Evolutionary conservation across 2,888 invertebrate species (phyloP), one percentile per base, ranked within the genome.

Genomic region (Selenia dentaria): DNA sequence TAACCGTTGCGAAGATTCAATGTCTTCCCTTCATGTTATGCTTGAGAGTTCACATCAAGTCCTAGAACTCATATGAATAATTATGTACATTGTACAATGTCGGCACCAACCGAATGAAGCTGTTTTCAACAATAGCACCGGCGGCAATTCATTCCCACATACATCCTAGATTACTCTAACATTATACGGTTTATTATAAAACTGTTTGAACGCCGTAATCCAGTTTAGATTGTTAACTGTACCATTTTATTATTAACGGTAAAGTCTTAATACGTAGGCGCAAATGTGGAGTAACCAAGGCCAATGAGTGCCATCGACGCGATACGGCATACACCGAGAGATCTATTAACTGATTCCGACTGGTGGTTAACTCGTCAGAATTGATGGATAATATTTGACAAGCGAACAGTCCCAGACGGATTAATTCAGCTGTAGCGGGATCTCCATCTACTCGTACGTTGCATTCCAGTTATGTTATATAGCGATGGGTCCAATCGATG

Each of bases 111-210:
- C 39, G 47, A 10, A 37, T 41, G 29, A 35, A 36, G 22, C 45
- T 33, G 9, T 38, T 13, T 1, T 11, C 22, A 62, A 67, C 66
- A 66, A 67, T 65, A 48, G 62, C 45, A 40, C 31, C 29, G 44
- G 3, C 48, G 29, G 42, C 49, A 44, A 46, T 49, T 28, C 51
- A 49, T 76, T 78, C 78, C 67, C 79, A 77, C 78, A 71, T 48
- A 47, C 64, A 62, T 65, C 64, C 54, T 56, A 65, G 57, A 60
- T 60, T 64, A 71, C 63, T 66, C 64, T 57, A 71, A 64, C 69
- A 74, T 51, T 67, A 74, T 64, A 72, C 62, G 54, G 60, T 67
- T 66, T 69, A 70, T 71, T 66, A 72, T 70, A 66, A 67, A 68
- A 68, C 65, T 64, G 62, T 62, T 67, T 55, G 48, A 57, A 54